Conservation (phyloP, 37 sponge, comb jelly and placozoan species). For the Spongilla lacustris region DNA sequence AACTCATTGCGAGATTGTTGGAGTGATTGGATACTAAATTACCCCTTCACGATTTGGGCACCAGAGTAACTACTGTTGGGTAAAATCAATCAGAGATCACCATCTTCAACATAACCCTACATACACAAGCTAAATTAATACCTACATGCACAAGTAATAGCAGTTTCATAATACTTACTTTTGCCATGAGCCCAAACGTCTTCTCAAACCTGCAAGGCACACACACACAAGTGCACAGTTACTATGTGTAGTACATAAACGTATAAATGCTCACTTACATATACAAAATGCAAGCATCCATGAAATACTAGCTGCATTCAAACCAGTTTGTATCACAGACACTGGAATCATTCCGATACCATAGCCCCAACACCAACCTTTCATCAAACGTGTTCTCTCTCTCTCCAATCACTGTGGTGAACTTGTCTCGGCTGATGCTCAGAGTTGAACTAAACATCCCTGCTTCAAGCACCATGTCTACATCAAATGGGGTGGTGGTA, state of each 20-base stretch:
- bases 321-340: no score
- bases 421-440: conserved; percentile 55
- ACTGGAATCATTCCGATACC: no score
- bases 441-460: conserved; percentile 50
- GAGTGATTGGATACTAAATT: no score
- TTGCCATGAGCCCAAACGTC: conserved; percentile 52
- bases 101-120: no score
- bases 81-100: no score
- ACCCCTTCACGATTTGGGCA: no score
- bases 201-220: conserved; percentile 54
- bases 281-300: no score
- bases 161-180: conserved; percentile 29
- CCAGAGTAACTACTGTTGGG: no score
- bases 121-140: conserved; percentile 1
- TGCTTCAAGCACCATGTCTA: conserved; percentile 77
- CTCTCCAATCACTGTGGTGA: conserved; percentile 41
- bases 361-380: no score
- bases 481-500: conserved; percentile 60
- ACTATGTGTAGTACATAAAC: neutral
- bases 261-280: no score
- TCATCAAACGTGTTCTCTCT: conserved; percentile 52
- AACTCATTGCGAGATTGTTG: no score
- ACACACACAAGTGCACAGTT: neutral
- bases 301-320: no score
- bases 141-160: neutral